Percentiles rank a stretch among this genome's conserved stretches.
These are phyloP conservation scores for Melanotaenia boesemani DNA, from an alignment of 2,797 vertebrate genomes.

Conservation along the genomic window DNA sequence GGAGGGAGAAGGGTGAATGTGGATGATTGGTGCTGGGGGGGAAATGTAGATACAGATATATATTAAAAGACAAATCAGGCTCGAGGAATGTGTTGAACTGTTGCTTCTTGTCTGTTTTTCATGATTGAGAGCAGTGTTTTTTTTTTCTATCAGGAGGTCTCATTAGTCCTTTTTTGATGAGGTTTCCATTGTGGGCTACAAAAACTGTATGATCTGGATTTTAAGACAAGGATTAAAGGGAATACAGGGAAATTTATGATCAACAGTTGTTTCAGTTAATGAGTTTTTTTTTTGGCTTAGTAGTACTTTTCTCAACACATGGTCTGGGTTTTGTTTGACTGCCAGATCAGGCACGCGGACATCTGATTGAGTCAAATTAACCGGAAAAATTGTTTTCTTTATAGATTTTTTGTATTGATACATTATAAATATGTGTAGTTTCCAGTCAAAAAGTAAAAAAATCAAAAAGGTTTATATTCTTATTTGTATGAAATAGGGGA, in stretches of 20 bases:
- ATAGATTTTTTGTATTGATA: background rate
- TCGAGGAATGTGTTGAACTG: constrained; percentile 6
- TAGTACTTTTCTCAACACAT: constrained; percentile 4
- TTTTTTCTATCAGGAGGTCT: background rate
- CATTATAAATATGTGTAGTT: background rate
- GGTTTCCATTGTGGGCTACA: constrained; percentile 25
- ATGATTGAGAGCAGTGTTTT: background rate
- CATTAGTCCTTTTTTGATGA: constrained; percentile 32
- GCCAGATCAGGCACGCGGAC: background rate
- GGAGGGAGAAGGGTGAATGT: constrained; percentile 29
- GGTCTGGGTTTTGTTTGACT: constrained; percentile 4
- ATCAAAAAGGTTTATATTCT: background rate
- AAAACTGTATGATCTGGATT: constrained; percentile 31
- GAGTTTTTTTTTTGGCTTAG: constrained; percentile 15
- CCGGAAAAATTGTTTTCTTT: background rate
- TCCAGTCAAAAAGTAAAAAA: background rate
- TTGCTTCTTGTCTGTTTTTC: constrained; percentile 11
- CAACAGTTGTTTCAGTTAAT: constrained; percentile 5
- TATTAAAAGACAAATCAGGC: constrained; percentile 15
- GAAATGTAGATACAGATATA: constrained; percentile 9
- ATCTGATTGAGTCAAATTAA: background rate
- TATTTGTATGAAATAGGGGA: background rate
- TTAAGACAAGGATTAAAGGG: constrained; percentile 37
- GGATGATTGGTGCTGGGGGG: constrained; percentile 17
- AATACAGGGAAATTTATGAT: constrained; percentile 23